These are phyloP conservation scores for Norana najaformis DNA, from an alignment of 2,888 invertebrate species.

Conservation along the genomic window DNA sequence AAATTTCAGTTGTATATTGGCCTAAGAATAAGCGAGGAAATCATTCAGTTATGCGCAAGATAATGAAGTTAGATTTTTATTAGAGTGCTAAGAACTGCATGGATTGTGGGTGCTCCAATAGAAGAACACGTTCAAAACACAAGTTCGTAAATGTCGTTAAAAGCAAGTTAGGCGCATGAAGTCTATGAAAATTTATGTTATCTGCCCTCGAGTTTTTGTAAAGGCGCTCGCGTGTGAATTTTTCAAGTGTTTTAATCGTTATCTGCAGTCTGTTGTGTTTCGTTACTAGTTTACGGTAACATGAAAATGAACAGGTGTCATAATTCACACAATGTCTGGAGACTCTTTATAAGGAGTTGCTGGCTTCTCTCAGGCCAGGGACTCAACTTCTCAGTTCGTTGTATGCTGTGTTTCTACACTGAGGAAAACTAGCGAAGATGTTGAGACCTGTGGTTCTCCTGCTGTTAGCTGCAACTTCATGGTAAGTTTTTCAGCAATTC, in stretches of 20 bases:
- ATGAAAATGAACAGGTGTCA: not conserved
- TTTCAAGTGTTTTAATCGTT: not conserved
- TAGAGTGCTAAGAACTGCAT: too few relatives aligned
- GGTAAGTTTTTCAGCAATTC: not conserved
- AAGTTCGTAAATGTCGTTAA: too few relatives aligned
- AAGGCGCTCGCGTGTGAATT: too few relatives aligned
- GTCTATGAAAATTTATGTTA: too few relatives aligned
- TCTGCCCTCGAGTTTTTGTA: too few relatives aligned
- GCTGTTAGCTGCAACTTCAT: not conserved
- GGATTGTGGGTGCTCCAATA: too few relatives aligned
- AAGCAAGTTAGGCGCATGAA: too few relatives aligned
- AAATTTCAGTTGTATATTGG: too few relatives aligned
- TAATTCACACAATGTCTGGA: not conserved
- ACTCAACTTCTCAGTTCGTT: not conserved
- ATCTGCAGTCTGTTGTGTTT: constrained; percentile 4
- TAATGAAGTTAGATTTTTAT: too few relatives aligned
- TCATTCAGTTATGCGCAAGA: too few relatives aligned
- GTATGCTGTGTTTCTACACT: not conserved
- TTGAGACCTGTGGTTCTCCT: not conserved
- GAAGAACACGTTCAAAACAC: too few relatives aligned
- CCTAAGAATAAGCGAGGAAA: too few relatives aligned
- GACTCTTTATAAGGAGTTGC: not conserved
- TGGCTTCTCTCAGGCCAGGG: not conserved
- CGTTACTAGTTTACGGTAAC: not conserved
- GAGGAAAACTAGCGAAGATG: not conserved